Percentiles rank a stretch among this genome's conserved stretches.
These are phyloP conservation scores for Pyrrhia umbra DNA, from an alignment of 2,888 invertebrate species.

Conservation along the genomic window DNA sequence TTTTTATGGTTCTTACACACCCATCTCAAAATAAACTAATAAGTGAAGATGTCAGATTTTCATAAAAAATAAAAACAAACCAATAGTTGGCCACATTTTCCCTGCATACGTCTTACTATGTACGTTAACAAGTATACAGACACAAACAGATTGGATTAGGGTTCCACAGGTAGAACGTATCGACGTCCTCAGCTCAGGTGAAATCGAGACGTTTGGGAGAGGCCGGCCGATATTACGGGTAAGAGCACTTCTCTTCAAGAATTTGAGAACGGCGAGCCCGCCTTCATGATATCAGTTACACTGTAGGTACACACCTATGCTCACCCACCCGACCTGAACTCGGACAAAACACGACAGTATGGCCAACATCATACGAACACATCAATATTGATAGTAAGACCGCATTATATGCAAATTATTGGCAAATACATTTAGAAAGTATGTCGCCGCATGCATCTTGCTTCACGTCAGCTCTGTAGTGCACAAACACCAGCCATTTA, in stretches of 20 bases:
- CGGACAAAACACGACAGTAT: conserved; percentile 13
- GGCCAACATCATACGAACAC: conserved; percentile 9
- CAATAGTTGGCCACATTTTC: conserved; percentile 21
- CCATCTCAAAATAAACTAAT: background rate
- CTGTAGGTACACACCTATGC: conserved; percentile 30
- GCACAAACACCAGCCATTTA: conserved; percentile 82
- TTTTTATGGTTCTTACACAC: background rate
- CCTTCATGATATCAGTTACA: conserved; percentile 53
- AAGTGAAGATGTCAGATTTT: background rate
- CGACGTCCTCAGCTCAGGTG: conserved; percentile 53
- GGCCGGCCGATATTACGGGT: conserved; percentile 64
- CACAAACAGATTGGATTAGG: conserved; percentile 64
- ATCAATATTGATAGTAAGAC: conserved; percentile 24
- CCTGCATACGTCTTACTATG: conserved; percentile 12
- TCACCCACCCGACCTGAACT: conserved; percentile 25
- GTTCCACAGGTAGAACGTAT: conserved; percentile 68
- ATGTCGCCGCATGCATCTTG: conserved; percentile 62
- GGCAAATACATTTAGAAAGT: conserved; percentile 50
- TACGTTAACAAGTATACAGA: conserved; percentile 35
- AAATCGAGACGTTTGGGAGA: conserved; percentile 67
- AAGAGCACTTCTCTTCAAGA: conserved; percentile 69
- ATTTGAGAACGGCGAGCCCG: conserved; percentile 62
- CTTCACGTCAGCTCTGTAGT: conserved; percentile 68
- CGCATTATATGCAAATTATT: conserved; percentile 50
- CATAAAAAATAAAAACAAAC: conserved; percentile 8